These are phyloP conservation scores for Stenodera caucasica DNA, from an alignment of 2,888 invertebrate genomes.

Conservation along the genomic window DNA sequence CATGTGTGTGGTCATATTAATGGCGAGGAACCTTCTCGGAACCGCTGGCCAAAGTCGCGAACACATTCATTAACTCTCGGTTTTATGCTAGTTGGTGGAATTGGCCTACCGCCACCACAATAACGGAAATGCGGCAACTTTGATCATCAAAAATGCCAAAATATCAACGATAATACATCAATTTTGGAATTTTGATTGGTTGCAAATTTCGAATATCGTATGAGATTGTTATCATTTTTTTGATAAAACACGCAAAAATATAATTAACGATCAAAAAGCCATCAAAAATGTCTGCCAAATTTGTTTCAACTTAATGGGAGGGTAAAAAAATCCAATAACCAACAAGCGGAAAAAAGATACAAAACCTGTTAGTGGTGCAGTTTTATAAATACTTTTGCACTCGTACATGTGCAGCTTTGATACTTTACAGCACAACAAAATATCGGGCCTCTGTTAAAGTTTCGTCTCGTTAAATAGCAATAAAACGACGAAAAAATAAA, in stretches of 20 bases:
- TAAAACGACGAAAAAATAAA: background rate
- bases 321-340: background rate
- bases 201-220: background rate
- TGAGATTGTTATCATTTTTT: background rate
- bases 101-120: constrained; percentile 36
- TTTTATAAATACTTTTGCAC: background rate
- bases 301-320: background rate
- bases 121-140: constrained; percentile 33
- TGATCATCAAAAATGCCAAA: constrained; percentile 22
- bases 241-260: background rate
- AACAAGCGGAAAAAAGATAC: background rate
- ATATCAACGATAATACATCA: background rate
- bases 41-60: constrained; percentile 20
- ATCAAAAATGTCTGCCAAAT: background rate
- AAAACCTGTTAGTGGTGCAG: background rate
- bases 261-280: background rate
- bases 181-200: constrained; percentile 1
- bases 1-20: constrained; percentile 29
- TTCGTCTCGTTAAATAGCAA: background rate
- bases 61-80: constrained; percentile 29
- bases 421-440: constrained; percentile 2
- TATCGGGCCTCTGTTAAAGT: background rate
- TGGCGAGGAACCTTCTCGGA: constrained; percentile 27
- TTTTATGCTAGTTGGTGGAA: constrained; percentile 34
- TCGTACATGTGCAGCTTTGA: background rate